Evolutionary conservation across 2,113 vertebrate genomes (phyloP), one percentile per base, ranked within the genome.

Genomic region (Gymnocephalus cernua): DNA sequence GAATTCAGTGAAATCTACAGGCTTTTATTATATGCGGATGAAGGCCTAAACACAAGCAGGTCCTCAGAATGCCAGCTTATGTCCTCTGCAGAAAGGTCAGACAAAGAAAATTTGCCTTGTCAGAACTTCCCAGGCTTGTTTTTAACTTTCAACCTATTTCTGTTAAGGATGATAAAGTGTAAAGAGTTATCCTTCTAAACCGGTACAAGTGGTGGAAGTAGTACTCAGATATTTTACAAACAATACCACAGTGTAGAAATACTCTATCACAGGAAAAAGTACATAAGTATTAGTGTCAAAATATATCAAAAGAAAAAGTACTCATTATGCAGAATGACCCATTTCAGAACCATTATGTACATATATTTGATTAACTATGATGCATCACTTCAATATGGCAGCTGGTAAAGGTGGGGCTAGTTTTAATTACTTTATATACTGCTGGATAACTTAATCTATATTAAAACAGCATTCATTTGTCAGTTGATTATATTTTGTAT

Each of bases 51-150:
- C 29, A 78, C 47, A 66, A 53, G 58, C 21, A 8, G 27, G 79
- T 72, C n/a, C 72, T 77, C 25, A 25, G 2, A 67, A 47, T 38
- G 25, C 15, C 76, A 80, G 67, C 16, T 44, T 38, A n/a, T 74
- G 74, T 66, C 76, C 67, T 80, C 25, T 70, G 41, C n/a, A 19
- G 51, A 72, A 58, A 74, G 67, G 83, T 71, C 68, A 80, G 35
- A 48, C 9, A 14, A 65, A 72, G 45, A 84, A 74, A 86, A 61
- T 48, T 21, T 90, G 92, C 89, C 35, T 21, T 4, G 86, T 93
- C 93, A 93, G 8, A 2, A 70, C 61, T 89, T 91, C 86, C 74
- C 81, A 86, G 76, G 79, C 68, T 50, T 87, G 53, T 86, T 82
- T 77, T 79, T 29, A 21, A 68, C 12, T 44, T 77, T 66, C 13